A percentile compares a stretch with the other conserved stretches of the same genome.
Conservation (phyloP, 2,888 invertebrate genomes). For the Resseliella maxima region DNA sequence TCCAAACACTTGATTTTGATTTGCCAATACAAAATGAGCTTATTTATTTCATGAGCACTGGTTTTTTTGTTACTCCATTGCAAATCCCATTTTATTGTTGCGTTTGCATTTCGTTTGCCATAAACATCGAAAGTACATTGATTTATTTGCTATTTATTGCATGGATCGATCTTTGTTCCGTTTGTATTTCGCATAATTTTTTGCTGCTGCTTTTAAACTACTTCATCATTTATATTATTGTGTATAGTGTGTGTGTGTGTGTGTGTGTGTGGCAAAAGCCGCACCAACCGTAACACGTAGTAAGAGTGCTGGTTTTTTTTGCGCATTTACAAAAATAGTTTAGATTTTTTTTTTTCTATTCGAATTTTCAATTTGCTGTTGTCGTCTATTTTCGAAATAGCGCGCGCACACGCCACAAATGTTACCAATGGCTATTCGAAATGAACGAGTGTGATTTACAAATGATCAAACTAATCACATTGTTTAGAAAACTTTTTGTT, state of each 20-base stretch:
- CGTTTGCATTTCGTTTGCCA: not conserved
- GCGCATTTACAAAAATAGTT: conserved; percentile 38
- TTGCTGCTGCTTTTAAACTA: not conserved
- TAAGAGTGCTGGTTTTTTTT: not conserved
- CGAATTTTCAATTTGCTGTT: not conserved
- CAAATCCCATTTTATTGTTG: not conserved
- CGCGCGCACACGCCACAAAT: not conserved
- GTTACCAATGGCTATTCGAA: not conserved
- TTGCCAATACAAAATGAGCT: not conserved
- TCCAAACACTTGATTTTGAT: not conserved
- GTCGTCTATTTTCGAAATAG: conserved; percentile 4
- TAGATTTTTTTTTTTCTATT: not conserved
- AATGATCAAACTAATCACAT: not conserved
- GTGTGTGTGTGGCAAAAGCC: not conserved
- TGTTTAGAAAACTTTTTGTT: not conserved
- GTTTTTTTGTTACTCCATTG: not conserved
- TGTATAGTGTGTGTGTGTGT: no score
- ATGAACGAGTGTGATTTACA: conserved; percentile 3
- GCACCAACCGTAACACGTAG: not conserved
- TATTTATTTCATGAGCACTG: not conserved
- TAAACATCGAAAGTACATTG: not conserved
- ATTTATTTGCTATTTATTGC: not conserved
- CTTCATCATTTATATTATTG: not conserved
- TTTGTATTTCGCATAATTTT: conserved; percentile 1
- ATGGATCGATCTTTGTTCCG: not conserved